Percentiles rank a stretch among this genome's conserved stretches.
phyloP scores from a whole-genome alignment of 2,797 vertebrate genomes.

The Leptatherina wallacei region DNA sequence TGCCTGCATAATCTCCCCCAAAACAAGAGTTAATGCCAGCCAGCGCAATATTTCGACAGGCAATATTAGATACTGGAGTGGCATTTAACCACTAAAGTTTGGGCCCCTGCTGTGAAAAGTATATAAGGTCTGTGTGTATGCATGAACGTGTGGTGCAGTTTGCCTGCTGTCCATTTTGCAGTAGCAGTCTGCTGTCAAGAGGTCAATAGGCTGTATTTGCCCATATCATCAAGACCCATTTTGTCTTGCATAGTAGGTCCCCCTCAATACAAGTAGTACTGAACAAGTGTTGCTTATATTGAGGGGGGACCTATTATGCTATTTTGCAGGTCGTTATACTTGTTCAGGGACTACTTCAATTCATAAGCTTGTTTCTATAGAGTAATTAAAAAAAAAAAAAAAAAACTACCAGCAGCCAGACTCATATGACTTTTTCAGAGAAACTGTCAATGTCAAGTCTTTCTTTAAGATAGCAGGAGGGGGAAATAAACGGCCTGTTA shows the following conservation, averaged over 20 bases:
- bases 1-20: conserved; percentile 40
- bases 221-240: conserved; percentile 14
- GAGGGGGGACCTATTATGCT: not conserved
- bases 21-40: conserved; percentile 71
- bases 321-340: not conserved
- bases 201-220: not conserved
- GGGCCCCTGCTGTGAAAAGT: conserved; percentile 38
- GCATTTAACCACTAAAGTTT: conserved; percentile 66
- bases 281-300: not conserved
- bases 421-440: too few species aligned
- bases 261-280: not conserved
- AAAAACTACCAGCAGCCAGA: too few species aligned
- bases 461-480: too few species aligned
- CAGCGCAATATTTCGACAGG: conserved; percentile 77
- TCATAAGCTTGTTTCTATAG: too few species aligned
- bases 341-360: not conserved
- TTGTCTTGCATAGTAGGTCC: not conserved
- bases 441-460: too few species aligned
- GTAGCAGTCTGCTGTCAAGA: conserved; percentile 5
- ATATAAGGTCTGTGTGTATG: conserved; percentile 22
- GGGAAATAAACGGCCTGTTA: too few species aligned
- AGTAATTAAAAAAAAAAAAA: too few species aligned
- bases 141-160: conserved; percentile 17
- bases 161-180: not conserved
- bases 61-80: conserved; percentile 65